Percentiles rank a stretch among this genome's conserved stretches.
Evolutionary conservation across 2,888 invertebrate species (phyloP).

Genomic region (Plagiodera versicolora): DNA sequence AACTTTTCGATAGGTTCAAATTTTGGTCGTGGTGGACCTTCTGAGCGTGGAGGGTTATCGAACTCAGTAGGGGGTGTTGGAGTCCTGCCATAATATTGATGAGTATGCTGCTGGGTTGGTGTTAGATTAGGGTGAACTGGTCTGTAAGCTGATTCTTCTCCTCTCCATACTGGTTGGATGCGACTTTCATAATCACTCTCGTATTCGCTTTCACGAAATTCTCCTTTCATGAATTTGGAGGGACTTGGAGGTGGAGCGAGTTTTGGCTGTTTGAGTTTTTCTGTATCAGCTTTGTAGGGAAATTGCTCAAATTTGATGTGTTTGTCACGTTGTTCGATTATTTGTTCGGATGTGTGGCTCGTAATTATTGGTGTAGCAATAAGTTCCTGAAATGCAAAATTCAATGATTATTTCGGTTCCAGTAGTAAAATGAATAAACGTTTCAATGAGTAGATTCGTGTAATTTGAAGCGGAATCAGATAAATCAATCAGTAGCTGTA

Average conservation of each 20-base stretch:
- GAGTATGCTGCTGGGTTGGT: conserved; percentile 56
- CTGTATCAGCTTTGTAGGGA: conserved; percentile 54
- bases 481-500: neutral
- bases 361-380: conserved; percentile 58
- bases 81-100: conserved; percentile 55
- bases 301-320: conserved; percentile 54
- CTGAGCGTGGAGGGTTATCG: conserved; percentile 56
- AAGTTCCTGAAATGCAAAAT: conserved; percentile 56
- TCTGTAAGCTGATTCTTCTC: conserved; percentile 62
- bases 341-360: conserved; percentile 52
- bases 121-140: conserved; percentile 61
- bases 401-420: neutral
- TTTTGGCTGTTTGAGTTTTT: conserved; percentile 49
- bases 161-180: conserved; percentile 65
- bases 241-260: conserved; percentile 63
- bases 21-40: conserved; percentile 57
- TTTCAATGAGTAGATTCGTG: neutral
- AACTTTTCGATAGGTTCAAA: conserved; percentile 62
- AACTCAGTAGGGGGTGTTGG: conserved; percentile 64
- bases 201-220: conserved; percentile 70
- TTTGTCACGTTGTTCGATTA: conserved; percentile 47
- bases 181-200: conserved; percentile 71
- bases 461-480: neutral
- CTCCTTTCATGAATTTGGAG: conserved; percentile 67
- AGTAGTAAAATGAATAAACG: too few relatives aligned